phyloP scores from a whole-genome alignment of 2,113 vertebrate genomes.

The Pipa parva region DNA sequence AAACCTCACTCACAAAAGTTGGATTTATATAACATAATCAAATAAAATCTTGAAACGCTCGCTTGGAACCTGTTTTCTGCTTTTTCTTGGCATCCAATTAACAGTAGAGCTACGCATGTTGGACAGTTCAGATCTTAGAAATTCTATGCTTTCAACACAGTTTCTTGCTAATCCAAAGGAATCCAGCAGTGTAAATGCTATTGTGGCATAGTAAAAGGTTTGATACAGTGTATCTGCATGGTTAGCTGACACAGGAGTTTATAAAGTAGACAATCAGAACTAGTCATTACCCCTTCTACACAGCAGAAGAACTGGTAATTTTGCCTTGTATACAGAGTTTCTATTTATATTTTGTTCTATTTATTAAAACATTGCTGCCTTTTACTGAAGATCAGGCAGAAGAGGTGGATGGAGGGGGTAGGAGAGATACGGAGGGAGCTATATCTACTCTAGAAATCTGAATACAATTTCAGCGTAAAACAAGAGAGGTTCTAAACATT shows the following conservation, averaged over 20 bases:
- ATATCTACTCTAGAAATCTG: too few species aligned
- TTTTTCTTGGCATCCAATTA: slow-evolving; percentile 1
- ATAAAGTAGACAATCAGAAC: slow-evolving; percentile 4
- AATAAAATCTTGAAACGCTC: not conserved
- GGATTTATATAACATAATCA: not conserved
- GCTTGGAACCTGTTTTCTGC: not conserved
- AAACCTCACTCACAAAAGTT: too few species aligned
- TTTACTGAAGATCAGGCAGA: too few species aligned
- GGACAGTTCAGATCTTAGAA: slow-evolving; percentile 48
- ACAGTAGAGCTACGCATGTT: slow-evolving; percentile 12
- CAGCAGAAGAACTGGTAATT: not conserved
- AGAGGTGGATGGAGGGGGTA: too few species aligned
- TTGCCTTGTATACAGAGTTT: not conserved
- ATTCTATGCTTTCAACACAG: slow-evolving; percentile 57
- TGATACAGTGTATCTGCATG: slow-evolving; percentile 48
- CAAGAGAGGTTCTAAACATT: too few species aligned
- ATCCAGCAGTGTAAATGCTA: slow-evolving; percentile 44
- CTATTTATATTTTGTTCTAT: not conserved
- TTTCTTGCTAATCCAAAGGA: slow-evolving; percentile 58
- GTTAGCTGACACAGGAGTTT: slow-evolving; percentile 53
- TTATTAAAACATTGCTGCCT: not conserved
- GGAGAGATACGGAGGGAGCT: too few species aligned
- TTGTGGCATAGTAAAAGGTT: slow-evolving; percentile 49
- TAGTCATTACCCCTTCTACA: not conserved
- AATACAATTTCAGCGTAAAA: too few species aligned